Conservation (phyloP, 2,113 vertebrate genomes). For the Paradoxurus hermaphroditus region DNA sequence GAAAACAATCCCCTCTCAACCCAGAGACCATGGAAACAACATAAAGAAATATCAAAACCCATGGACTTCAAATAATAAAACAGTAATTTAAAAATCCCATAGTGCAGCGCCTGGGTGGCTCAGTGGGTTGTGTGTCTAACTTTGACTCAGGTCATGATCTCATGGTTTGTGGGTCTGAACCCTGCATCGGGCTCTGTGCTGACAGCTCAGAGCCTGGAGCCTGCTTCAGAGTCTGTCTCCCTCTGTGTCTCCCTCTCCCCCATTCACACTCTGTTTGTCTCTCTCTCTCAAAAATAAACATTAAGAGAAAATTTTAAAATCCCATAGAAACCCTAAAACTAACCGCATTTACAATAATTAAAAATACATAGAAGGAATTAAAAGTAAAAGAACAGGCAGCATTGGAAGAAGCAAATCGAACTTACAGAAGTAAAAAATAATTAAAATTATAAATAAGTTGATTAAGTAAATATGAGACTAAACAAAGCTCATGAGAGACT, state of each 20-base stretch:
- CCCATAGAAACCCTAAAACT: not conserved
- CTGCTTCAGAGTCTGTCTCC: no score
- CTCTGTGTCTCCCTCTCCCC: no score
- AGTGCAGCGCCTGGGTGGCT: not conserved
- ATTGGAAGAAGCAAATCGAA: not conserved
- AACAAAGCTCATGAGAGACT: not conserved
- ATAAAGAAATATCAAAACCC: not conserved
- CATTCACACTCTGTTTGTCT: no score
- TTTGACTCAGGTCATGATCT: no score
- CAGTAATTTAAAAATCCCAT: not conserved
- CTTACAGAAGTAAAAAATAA: not conserved
- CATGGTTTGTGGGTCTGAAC: no score
- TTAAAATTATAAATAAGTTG: not conserved
- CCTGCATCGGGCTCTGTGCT: no score
- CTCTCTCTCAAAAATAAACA: no score
- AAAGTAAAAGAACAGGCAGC: not conserved
- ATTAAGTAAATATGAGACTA: not conserved
- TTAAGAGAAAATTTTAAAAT: not conserved
- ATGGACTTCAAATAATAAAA: not conserved
- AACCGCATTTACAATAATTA: constrained; percentile 10
- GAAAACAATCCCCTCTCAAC: not conserved
- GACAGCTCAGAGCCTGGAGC: no score
- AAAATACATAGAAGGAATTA: not conserved
- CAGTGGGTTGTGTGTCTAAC: no score
- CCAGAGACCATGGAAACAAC: not conserved